Evolutionary conservation across 2,113 vertebrate species (phyloP).

Genomic region (Tychaedon coryphoeus): DNA sequence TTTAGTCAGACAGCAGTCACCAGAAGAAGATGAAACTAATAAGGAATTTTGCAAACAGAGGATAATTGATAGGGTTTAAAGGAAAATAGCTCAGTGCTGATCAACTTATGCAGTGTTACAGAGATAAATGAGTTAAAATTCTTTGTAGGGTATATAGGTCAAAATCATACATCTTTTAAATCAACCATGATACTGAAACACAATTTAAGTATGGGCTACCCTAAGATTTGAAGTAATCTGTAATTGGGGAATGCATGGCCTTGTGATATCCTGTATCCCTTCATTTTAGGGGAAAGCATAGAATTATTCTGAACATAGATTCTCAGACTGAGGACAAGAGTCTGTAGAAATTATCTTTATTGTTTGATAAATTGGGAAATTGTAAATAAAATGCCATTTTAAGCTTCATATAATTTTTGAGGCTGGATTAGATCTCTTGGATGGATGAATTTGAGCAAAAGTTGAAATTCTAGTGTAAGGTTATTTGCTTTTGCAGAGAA

Average conservation of each 20-base stretch:
- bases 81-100: background rate
- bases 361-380: background rate
- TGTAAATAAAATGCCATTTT: background rate
- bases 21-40: background rate
- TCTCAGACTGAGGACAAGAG: background rate
- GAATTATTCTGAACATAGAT: background rate
- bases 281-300: background rate
- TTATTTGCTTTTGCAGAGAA: background rate
- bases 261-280: background rate
- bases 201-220: background rate
- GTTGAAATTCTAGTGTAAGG: background rate
- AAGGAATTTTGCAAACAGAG: background rate
- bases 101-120: background rate
- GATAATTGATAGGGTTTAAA: background rate
- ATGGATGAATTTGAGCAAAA: background rate
- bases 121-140: background rate
- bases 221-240: background rate
- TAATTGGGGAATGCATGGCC: background rate
- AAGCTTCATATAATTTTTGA: background rate
- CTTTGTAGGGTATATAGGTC: background rate
- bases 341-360: background rate
- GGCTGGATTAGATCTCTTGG: background rate
- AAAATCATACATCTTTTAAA: background rate
- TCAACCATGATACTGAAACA: background rate
- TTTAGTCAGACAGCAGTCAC: background rate